Conservation (phyloP, 2,888 invertebrate species). For the Phalangium opilio region DNA sequence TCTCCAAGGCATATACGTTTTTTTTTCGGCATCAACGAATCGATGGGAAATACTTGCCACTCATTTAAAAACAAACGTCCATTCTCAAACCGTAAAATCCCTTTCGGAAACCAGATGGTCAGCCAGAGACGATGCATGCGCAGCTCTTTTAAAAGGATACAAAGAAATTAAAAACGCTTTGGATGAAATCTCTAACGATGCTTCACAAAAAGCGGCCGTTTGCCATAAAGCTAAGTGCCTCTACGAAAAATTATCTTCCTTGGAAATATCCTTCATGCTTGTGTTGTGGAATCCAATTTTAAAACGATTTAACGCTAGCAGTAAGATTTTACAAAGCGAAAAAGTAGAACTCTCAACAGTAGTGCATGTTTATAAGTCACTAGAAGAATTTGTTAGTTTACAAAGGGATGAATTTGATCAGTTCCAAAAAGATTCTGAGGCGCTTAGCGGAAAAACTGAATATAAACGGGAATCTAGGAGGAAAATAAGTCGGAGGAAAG, state of each 20-base stretch:
- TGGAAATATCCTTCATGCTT: neutral
- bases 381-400: conserved; percentile 1
- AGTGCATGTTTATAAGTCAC: conserved; percentile 1
- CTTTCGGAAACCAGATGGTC: conserved; percentile 2
- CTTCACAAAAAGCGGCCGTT: neutral
- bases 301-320: conserved; percentile 1
- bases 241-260: neutral
- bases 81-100: neutral
- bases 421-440: neutral
- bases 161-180: conserved; percentile 3
- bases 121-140: conserved; percentile 1
- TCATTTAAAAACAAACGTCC: too few relatives aligned
- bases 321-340: neutral
- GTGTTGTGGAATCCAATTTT: neutral
- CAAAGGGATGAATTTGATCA: neutral
- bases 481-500: neutral
- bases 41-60: conserved; percentile 1
- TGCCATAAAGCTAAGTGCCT: neutral
- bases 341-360: conserved; percentile 2
- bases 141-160: conserved; percentile 3
- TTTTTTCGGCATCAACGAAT: conserved; percentile 1
- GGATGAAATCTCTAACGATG: conserved; percentile 3
- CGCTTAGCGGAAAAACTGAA: neutral
- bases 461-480: neutral
- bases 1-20: neutral